Conservation (phyloP, 2,888 invertebrate genomes). For the Ennomos fuscantarius region DNA sequence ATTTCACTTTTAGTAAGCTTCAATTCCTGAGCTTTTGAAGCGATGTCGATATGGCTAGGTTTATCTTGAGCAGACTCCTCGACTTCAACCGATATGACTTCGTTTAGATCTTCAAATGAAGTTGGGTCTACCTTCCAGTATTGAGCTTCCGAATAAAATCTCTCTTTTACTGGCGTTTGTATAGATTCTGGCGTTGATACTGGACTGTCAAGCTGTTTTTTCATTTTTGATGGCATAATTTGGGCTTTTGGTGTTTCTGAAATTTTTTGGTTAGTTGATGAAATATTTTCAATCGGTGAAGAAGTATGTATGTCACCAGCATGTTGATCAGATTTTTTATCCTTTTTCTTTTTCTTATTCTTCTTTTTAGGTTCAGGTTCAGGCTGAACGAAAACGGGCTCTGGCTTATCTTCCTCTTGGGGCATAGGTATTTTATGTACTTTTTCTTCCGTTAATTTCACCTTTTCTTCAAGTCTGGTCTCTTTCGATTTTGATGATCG, state of each 20-base stretch:
- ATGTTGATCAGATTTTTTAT: conserved; percentile 49
- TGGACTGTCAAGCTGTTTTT: conserved; percentile 50
- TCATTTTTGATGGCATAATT: conserved; percentile 19
- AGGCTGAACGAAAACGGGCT: conserved; percentile 24
- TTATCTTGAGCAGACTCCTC: conserved; percentile 36
- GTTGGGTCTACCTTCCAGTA: conserved; percentile 74
- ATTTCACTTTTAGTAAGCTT: conserved; percentile 16
- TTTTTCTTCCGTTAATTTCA: conserved; percentile 27
- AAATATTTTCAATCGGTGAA: conserved; percentile 43
- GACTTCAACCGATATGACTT: conserved; percentile 60
- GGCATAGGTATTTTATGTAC: conserved; percentile 11
- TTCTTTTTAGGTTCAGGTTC: conserved; percentile 59
- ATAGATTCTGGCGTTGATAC: conserved; percentile 71
- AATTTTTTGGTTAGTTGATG: conserved; percentile 45
- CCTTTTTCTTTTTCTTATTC: conserved; percentile 69
- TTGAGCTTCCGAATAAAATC: conserved; percentile 74
- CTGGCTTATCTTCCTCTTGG: conserved; percentile 32
- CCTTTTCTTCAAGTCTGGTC: conserved; percentile 38
- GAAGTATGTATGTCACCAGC: conserved; percentile 39
- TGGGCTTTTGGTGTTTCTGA: conserved; percentile 10
- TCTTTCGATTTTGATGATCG: conserved; percentile 63
- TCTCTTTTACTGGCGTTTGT: conserved; percentile 76
- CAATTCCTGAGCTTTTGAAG: conserved; percentile 16
- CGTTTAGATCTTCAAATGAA: conserved; percentile 52
- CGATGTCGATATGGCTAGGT: conserved; percentile 12